These are phyloP conservation scores for Phasia obesa DNA, from an alignment of 2,888 invertebrate species.

Conservation along the genomic window DNA sequence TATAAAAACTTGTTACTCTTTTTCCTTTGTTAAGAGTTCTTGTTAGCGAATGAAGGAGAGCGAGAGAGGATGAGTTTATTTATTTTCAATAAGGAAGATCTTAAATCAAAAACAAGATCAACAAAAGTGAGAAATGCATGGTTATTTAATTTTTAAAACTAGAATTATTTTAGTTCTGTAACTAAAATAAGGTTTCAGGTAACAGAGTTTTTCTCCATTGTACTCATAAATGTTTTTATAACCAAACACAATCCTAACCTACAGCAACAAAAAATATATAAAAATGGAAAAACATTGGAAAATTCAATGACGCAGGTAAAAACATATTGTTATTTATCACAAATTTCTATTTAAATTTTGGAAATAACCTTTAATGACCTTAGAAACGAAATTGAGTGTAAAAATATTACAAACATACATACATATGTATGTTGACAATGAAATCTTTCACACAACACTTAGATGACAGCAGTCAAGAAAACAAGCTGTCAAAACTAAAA, in stretches of 20 bases:
- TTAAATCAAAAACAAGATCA: too few relatives aligned
- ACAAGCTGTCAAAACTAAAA: too few relatives aligned
- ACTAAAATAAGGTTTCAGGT: background rate
- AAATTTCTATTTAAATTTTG: conserved; percentile 9
- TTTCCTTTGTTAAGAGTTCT: too few relatives aligned
- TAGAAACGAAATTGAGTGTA: background rate
- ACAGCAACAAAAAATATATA: background rate
- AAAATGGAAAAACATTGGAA: background rate
- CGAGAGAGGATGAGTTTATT: too few relatives aligned
- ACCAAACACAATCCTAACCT: background rate
- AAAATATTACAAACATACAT: too few relatives aligned
- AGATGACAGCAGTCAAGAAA: too few relatives aligned
- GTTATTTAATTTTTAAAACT: too few relatives aligned
- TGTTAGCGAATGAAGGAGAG: too few relatives aligned
- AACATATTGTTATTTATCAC: background rate
- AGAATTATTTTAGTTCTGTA: background rate
- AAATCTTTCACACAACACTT: too few relatives aligned
- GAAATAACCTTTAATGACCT: conserved; percentile 21
- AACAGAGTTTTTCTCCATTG: background rate
- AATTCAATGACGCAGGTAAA: background rate
- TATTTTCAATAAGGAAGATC: too few relatives aligned
- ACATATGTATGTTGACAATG: background rate
- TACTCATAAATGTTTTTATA: background rate
- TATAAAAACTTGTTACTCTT: too few relatives aligned
- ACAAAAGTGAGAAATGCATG: too few relatives aligned